These are phyloP conservation scores for Liparis tanakae DNA, from an alignment of 2,797 vertebrate species.

Conservation along the genomic window DNA sequence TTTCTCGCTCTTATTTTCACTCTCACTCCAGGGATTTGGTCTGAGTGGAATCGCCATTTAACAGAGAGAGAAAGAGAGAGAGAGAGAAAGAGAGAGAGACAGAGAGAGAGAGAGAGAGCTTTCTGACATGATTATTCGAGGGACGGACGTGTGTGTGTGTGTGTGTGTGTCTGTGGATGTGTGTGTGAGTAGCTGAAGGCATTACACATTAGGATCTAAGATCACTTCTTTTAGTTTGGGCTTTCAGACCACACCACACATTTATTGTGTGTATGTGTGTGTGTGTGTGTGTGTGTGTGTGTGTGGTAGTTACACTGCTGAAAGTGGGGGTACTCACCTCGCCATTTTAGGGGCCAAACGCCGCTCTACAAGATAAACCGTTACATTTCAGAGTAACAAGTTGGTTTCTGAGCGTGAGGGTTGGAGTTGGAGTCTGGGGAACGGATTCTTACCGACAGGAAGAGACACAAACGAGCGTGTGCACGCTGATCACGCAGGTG, in stretches of 20 bases:
- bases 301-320: constrained; percentile 9
- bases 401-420: rapidly evolving
- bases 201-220: constrained; percentile 8
- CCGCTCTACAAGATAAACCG: not conserved
- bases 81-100: not conserved
- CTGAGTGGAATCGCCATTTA: constrained; percentile 59
- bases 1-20: constrained; percentile 54
- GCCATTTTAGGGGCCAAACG: not conserved
- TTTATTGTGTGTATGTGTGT: no score
- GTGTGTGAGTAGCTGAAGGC: no score
- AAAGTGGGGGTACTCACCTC: not conserved
- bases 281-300: not conserved
- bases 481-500: not conserved
- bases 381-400: not conserved
- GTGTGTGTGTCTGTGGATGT: no score
- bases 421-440: not conserved
- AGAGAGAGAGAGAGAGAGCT: constrained; percentile 16
- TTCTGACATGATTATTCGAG: constrained; percentile 51
- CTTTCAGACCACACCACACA: constrained; percentile 21
- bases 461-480: constrained; percentile 2
- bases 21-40: constrained; percentile 70
- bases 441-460: not conserved
- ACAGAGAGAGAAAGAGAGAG: constrained; percentile 15
- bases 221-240: constrained; percentile 19
- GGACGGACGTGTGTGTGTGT: constrained; percentile 15